These are phyloP conservation scores for Coracias cyanogaster DNA, from an alignment of 2,797 vertebrate genomes.

Conservation along the genomic window DNA sequence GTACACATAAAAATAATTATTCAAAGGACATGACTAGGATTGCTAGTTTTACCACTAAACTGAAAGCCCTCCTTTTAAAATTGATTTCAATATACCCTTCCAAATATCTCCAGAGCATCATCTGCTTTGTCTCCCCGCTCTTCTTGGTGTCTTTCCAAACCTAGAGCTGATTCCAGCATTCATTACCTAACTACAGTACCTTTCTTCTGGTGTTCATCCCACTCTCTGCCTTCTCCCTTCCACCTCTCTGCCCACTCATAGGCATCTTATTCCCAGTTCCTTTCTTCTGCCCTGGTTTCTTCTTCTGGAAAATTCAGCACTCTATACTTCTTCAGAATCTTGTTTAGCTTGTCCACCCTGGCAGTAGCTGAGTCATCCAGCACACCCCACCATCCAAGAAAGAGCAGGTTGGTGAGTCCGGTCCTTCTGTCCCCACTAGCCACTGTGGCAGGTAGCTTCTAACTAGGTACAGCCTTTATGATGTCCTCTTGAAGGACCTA, in stretches of 20 bases:
- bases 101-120: background rate
- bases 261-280: background rate
- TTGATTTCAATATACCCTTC: background rate
- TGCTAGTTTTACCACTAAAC: background rate
- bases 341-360: background rate
- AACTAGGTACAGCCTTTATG: background rate
- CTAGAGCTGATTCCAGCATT: background rate
- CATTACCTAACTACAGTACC: background rate
- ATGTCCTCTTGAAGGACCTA: background rate
- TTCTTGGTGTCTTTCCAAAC: background rate
- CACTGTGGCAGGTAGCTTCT: background rate
- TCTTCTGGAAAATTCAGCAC: background rate
- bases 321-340: background rate
- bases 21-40: background rate
- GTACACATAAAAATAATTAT: background rate
- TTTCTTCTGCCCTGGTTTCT: background rate
- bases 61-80: background rate
- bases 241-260: background rate
- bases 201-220: background rate
- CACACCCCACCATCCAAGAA: fast-evolving
- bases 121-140: background rate
- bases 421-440: background rate
- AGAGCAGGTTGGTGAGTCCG: fast-evolving
- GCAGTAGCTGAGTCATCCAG: background rate
- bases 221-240: background rate